A percentile compares a stretch with the other conserved stretches of the same genome.
Evolutionary conservation across 2,113 vertebrate genomes (phyloP).

Genomic region (Callospermophilus lateralis): DNA sequence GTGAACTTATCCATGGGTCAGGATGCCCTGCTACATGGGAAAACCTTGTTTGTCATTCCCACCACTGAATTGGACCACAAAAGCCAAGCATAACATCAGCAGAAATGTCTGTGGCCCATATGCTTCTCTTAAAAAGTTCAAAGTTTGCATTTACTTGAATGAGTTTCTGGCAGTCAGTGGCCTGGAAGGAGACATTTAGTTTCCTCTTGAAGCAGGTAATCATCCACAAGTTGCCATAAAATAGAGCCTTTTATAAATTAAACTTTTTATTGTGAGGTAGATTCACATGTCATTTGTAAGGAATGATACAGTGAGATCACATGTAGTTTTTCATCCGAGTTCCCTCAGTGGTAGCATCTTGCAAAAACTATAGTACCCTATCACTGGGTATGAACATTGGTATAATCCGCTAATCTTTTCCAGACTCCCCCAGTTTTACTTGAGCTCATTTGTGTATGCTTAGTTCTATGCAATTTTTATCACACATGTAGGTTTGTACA

Average conservation of each 20-base stretch:
- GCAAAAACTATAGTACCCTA: not conserved
- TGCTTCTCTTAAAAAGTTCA: too few species aligned
- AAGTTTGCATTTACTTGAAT: too few species aligned
- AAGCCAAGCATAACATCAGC: too few species aligned
- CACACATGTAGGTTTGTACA: not conserved
- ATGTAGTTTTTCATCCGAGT: not conserved
- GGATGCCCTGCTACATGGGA: too few species aligned
- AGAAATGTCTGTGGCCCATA: too few species aligned
- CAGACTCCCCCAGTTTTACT: not conserved
- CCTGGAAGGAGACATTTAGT: too few species aligned
- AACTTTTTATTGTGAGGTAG: not conserved
- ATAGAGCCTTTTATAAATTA: not conserved
- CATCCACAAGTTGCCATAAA: too few species aligned
- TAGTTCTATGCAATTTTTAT: not conserved
- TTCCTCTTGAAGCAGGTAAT: too few species aligned
- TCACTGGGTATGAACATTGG: not conserved
- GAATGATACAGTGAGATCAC: not conserved
- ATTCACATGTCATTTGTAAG: not conserved
- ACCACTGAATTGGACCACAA: too few species aligned
- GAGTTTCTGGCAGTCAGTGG: too few species aligned
- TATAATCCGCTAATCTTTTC: not conserved
- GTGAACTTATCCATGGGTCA: too few species aligned
- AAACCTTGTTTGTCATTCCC: too few species aligned
- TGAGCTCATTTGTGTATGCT: not conserved
- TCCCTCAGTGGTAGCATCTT: not conserved